Evolutionary conservation across 2,888 invertebrate genomes (phyloP).

Genomic region (Stenchaetothrips biformis): DNA sequence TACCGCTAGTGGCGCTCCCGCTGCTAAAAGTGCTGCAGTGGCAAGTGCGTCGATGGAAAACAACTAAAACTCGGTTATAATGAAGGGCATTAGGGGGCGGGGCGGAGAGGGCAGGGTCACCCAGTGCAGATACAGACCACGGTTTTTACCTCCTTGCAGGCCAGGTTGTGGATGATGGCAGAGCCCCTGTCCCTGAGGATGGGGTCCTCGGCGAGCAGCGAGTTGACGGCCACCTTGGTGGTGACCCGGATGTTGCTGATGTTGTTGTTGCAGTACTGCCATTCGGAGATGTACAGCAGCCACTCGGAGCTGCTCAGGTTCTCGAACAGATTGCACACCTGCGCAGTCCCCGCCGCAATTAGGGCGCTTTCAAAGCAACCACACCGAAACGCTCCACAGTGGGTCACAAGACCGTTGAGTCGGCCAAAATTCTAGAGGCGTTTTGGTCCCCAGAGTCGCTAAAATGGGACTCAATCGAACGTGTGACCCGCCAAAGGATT

Average conservation of each 20-base stretch:
- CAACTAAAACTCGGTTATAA: too few relatives aligned
- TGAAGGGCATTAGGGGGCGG: too few relatives aligned
- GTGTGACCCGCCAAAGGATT: too few relatives aligned
- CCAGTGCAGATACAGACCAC: slow-evolving; percentile 73
- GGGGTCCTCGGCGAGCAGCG: slow-evolving; percentile 65
- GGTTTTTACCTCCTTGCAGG: slow-evolving; percentile 94
- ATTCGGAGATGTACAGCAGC: slow-evolving; percentile 90
- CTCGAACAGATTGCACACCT: slow-evolving; percentile 89
- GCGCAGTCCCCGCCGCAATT: slow-evolving; percentile 35
- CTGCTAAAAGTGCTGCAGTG: too few relatives aligned
- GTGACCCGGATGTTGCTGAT: slow-evolving; percentile 86
- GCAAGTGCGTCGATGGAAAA: too few relatives aligned
- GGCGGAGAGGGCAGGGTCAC: neutral
- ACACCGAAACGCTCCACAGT: too few relatives aligned
- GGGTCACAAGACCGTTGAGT: too few relatives aligned
- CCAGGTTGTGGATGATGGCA: slow-evolving; percentile 83
- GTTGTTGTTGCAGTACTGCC: slow-evolving; percentile 69
- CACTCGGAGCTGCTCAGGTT: slow-evolving; percentile 85
- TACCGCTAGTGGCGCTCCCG: too few relatives aligned
- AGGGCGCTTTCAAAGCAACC: neutral
- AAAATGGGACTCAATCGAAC: too few relatives aligned
- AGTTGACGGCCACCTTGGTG: slow-evolving; percentile 86
- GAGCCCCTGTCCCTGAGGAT: slow-evolving; percentile 75
- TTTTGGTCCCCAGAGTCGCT: too few relatives aligned
- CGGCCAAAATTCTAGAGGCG: too few relatives aligned